phyloP scores from a whole-genome alignment of 2,888 invertebrate species.

The Mesochorus sp. region DNA sequence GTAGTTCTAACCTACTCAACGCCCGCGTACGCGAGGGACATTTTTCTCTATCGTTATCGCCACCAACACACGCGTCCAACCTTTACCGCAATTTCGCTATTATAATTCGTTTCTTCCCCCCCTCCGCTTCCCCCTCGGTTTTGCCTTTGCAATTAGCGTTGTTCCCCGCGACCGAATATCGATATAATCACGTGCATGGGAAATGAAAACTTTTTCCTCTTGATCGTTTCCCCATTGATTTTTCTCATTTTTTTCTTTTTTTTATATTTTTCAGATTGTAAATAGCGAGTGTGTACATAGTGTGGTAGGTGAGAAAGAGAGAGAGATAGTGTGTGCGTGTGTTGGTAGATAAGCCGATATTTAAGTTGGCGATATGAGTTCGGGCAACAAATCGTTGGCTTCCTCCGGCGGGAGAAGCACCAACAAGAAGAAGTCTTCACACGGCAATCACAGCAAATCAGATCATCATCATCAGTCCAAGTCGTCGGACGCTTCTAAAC shows the following conservation, averaged over 20 bases:
- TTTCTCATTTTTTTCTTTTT: conserved; percentile 8
- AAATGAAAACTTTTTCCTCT: no score
- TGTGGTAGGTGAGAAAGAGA: conserved; percentile 83
- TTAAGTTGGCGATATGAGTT: conserved; percentile 80
- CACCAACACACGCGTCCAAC: not conserved
- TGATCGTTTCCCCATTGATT: not conserved
- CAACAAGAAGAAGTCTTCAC: conserved; percentile 78
- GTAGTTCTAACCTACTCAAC: conserved; percentile 53
- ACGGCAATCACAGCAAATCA: conserved; percentile 77
- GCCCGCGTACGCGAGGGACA: not conserved
- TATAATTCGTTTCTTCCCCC: no score
- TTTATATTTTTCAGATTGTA: conserved; percentile 86
- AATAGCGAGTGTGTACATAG: conserved; percentile 92
- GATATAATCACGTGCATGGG: no score
- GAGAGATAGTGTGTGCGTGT: conserved; percentile 1
- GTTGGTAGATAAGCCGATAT: conserved; percentile 72
- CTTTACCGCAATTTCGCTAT: no score
- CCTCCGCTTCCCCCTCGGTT: no score
- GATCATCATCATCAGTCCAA: conserved; percentile 79
- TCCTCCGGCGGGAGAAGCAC: conserved; percentile 78
- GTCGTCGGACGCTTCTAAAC: conserved; percentile 77
- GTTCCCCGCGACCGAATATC: no score
- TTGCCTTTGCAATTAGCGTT: no score
- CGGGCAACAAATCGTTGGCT: conserved; percentile 79
- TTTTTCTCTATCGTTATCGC: not conserved